phyloP scores from a whole-genome alignment of 2,797 vertebrate species.

The Brotula barbata region DNA sequence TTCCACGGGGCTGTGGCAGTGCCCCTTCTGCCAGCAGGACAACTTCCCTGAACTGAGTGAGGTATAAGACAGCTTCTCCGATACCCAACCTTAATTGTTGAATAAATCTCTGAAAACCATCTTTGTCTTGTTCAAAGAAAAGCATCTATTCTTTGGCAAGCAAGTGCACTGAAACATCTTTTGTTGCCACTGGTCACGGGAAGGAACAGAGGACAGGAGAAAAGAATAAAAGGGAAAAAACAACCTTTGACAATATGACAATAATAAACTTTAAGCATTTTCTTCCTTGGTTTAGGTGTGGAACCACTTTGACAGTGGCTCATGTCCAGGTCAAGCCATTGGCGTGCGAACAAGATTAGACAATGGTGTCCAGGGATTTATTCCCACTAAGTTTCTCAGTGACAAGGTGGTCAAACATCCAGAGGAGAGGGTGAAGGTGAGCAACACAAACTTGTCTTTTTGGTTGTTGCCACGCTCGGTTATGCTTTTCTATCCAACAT shows the following conservation, averaged over 20 bases:
- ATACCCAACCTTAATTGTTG: background rate
- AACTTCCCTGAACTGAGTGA: constrained; percentile 99
- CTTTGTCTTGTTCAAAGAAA: background rate
- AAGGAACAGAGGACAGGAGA: no score
- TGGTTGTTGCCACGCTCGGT: background rate
- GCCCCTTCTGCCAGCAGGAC: constrained; percentile 98
- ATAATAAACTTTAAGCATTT: no score
- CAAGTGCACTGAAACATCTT: no score
- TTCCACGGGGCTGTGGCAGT: constrained; percentile 95
- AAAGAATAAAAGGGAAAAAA: no score
- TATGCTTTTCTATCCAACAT: background rate
- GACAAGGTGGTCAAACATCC: constrained; percentile 98
- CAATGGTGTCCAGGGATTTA: constrained; percentile 96
- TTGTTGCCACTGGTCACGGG: no score
- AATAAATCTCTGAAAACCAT: no score
- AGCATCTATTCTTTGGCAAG: no score
- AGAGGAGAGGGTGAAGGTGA: constrained; percentile 97
- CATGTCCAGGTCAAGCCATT: constrained; percentile 97
- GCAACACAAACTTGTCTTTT: constrained; percentile 10
- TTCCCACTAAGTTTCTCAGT: constrained; percentile 98
- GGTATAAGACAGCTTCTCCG: constrained; percentile 70
- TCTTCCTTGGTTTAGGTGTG: constrained; percentile 84
- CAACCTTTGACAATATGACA: background rate
- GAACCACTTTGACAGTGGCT: constrained; percentile 99
- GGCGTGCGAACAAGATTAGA: constrained; percentile 94